Percentiles rank a stretch among this genome's conserved stretches.
Conservation (phyloP, 1,140 invertebrate species). For the Eupeodes corollae region DNA sequence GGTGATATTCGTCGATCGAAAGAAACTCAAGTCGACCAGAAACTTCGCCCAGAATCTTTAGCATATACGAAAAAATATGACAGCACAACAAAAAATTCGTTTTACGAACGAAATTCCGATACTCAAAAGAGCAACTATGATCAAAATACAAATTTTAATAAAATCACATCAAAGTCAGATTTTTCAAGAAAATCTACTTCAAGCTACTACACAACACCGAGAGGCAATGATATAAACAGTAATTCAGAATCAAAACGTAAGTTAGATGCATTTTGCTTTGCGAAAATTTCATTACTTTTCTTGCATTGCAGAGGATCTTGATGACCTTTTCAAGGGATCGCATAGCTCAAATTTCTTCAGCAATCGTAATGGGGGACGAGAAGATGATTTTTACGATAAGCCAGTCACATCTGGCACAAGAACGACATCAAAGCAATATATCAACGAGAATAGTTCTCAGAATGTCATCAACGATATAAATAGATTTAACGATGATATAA, state of each 20-base stretch:
- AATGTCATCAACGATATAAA: background rate
- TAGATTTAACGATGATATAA: too few relatives aligned
- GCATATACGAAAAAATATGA: too few relatives aligned
- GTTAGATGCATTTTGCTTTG: background rate
- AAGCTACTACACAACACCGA: background rate
- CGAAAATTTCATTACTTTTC: background rate
- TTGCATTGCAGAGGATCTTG: conserved; percentile 30
- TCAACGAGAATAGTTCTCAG: background rate
- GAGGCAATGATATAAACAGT: background rate
- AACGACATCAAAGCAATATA: background rate
- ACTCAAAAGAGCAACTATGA: too few relatives aligned
- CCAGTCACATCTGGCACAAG: conserved; percentile 15
- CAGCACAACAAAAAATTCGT: too few relatives aligned
- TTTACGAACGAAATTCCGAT: too few relatives aligned
- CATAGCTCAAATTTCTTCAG: conserved; percentile 54
- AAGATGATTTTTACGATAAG: conserved; percentile 36
- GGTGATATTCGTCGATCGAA: conserved; percentile 30
- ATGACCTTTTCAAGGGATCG: conserved; percentile 46
- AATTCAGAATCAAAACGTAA: background rate
- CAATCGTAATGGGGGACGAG: conserved; percentile 44
- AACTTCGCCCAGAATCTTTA: conserved; percentile 15
- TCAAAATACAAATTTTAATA: background rate
- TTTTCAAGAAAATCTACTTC: background rate
- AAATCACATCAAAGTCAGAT: background rate
- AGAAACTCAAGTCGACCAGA: conserved; percentile 28